Evolutionary conservation across 92 coral and sea anemone genomes (phyloP), one percentile per base, ranked within the genome.

Genomic region (Actinernus sp.): DNA sequence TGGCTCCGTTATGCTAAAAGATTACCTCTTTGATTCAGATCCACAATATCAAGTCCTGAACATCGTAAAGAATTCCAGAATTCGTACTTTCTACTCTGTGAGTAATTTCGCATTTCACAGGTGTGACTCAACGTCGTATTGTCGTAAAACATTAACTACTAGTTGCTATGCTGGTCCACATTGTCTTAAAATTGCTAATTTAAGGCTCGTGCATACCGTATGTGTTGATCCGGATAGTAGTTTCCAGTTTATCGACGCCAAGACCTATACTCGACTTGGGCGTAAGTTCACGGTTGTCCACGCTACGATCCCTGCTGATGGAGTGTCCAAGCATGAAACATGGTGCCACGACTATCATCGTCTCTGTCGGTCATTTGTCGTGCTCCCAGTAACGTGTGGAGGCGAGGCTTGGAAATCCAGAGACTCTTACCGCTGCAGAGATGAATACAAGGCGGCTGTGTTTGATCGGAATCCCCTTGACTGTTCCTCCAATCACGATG

Each of bases 271-370:
- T 5, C 20, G 58, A 26, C 14, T 26, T 16, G 73, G 73, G 7
- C 58, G 81, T 21, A 25, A 59, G 1, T 83, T 58, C 23, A 29
- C 65, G 39, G 77, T 75, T 18, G 49, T 74, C 29, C 65, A 64
- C 9, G 83, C 71, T 0, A 13, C 32, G 28, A 36, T 74, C 0
- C 82, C 82, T 16, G 52, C 33, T 8, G 46, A 61, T 43, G 78
- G 78, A 0, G 26, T 53, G 4, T 61, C 89, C 0, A 62, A 74
- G 45, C 72, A 74, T 27, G 68, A 60, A 1, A 74, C 52, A 10
- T 83, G 89, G 89, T 83, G 89, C 36, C 13, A 31, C 0, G 89
- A 83, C 22, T 83, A 83, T 45, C 73, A 60, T 45, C 77, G 78
- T 10, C 55, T 75, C n/a, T 83, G 89, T 25, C 62, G 68, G 38